Evolutionary conservation across 2,113 vertebrate genomes (phyloP), one percentile per base, ranked within the genome.

Genomic region (Neolamprologus toae): DNA sequence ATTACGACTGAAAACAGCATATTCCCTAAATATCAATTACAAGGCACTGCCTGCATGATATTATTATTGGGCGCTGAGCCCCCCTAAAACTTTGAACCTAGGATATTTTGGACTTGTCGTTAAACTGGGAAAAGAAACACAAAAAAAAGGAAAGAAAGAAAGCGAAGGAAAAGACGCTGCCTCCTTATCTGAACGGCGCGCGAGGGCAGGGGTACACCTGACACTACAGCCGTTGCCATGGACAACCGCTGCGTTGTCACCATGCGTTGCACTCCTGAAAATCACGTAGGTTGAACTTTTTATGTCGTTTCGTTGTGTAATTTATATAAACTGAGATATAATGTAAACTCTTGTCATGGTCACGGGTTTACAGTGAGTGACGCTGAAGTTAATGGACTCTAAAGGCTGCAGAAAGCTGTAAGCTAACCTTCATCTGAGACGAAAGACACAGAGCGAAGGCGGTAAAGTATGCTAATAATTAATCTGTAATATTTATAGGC

Each of bases 191-290:
- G 66, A 42, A 42, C 21, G 8, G 37, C 66, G 37, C 66, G 8
- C 6, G 21, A 26, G 37, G 4, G 37, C 66, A 73, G 37, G 21
- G 66, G 37, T 6, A 47, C 42, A 6, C 51, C 8, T 33, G 54
- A 54, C 80, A 14, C 83, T 3, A 21, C 53, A 19, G 28, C 2
- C 68, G 95, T 95, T 91, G 85, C 88, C 92, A 91, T 55, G 91
- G 86, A 73, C 63, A 95, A 91, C 76, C 23, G 78, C 80, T 66
- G 45, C 81, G n/a, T 81, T 81, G 68, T 73, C 21, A 2, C 21
- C 33, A n/a, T 4, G 31, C 66, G 37, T 45, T 26, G n/a, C 37
- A 45, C 66, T 73, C 66, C 5, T 26, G 37, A 16, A 73, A 33
- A 68, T 79, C 51, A 37, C 1, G 2, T 17, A 87, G 45, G 33